Percentiles rank a stretch among this genome's conserved stretches.
These are phyloP conservation scores for Coptodon rendalli DNA, from an alignment of 2,113 vertebrate species.

Conservation along the genomic window DNA sequence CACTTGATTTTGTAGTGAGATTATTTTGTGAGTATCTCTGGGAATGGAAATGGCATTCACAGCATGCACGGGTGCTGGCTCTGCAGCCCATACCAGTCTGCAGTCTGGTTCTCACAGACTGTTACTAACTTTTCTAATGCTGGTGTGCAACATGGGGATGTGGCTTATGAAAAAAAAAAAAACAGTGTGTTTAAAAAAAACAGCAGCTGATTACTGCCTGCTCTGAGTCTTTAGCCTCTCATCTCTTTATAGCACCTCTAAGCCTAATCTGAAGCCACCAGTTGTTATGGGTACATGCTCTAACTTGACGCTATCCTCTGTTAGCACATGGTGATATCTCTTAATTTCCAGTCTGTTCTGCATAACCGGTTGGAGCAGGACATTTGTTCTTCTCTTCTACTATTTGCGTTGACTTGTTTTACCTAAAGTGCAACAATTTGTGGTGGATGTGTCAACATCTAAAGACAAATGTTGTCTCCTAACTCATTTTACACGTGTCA, in stretches of 20 bases:
- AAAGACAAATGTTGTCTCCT: background rate
- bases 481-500: conserved; percentile 7
- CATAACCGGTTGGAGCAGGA: background rate
- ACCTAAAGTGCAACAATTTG: background rate
- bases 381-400: background rate
- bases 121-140: background rate
- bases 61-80: background rate
- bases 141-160: background rate
- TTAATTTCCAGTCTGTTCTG: background rate
- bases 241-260: conserved; percentile 7
- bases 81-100: background rate
- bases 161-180: background rate
- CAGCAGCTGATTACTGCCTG: background rate
- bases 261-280: background rate
- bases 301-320: background rate
- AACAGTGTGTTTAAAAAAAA: background rate
- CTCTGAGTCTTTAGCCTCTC: conserved; percentile 1
- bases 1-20: conserved; percentile 6
- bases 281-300: background rate
- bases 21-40: conserved; percentile 2
- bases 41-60: conserved; percentile 22
- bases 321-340: background rate
- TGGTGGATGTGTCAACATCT: background rate
- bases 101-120: background rate
- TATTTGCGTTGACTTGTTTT: background rate